Evolutionary conservation across 1,140 invertebrate species (phyloP).

Genomic region (Brachionus plicatilis): DNA sequence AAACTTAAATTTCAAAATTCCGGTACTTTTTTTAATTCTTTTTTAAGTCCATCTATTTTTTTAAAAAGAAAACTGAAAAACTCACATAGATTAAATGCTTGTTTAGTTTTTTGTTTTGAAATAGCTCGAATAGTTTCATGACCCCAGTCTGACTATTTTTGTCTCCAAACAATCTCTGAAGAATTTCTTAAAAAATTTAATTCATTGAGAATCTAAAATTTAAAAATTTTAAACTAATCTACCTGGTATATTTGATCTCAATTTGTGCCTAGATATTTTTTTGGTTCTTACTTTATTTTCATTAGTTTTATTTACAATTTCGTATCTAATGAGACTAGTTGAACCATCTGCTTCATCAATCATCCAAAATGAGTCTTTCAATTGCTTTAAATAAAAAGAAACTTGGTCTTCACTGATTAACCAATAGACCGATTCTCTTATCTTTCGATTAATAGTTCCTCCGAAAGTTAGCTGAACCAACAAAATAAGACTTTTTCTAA

Average conservation of each 20-base stretch:
- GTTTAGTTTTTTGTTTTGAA: slow-evolving; percentile 78
- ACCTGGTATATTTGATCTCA: slow-evolving; percentile 55
- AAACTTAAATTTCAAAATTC: no score
- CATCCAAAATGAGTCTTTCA: slow-evolving; percentile 81
- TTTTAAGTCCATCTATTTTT: no score
- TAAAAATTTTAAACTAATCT: not conserved
- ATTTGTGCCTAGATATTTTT: slow-evolving; percentile 52
- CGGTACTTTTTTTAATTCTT: no score
- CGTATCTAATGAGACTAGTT: slow-evolving; percentile 48
- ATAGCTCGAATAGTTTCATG: slow-evolving; percentile 75
- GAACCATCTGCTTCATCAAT: slow-evolving; percentile 65
- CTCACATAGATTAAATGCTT: slow-evolving; percentile 86
- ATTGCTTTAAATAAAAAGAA: slow-evolving; percentile 74
- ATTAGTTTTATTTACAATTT: slow-evolving; percentile 57
- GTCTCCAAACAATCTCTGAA: slow-evolving; percentile 75
- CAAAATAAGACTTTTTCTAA: slow-evolving; percentile 75
- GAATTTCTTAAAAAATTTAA: slow-evolving; percentile 59
- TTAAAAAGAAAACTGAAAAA: not conserved
- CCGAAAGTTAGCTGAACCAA: slow-evolving; percentile 88
- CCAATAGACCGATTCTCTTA: slow-evolving; percentile 77
- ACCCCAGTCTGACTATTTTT: slow-evolving; percentile 74
- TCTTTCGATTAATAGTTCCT: slow-evolving; percentile 80
- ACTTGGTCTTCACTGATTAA: slow-evolving; percentile 81
- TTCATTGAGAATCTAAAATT: not conserved
- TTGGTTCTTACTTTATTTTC: slow-evolving; percentile 64